phyloP scores from a whole-genome alignment of 1,140 invertebrate species.

The Anagrus nilaparvatae region DNA sequence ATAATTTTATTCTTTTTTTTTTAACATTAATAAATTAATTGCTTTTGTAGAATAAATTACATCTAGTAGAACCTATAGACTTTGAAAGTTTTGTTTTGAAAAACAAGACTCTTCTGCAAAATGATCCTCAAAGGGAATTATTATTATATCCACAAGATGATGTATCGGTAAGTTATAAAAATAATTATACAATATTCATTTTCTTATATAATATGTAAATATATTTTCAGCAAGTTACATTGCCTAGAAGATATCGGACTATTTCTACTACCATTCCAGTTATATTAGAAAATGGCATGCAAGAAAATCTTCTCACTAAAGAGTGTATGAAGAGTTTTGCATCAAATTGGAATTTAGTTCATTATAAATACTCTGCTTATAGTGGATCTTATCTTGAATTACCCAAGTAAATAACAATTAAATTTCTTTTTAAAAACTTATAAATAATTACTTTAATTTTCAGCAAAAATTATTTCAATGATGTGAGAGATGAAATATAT shows the following conservation, averaged over 20 bases:
- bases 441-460: slow-evolving; percentile 15
- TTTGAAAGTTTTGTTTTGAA: slow-evolving; percentile 83
- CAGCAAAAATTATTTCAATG: slow-evolving; percentile 51
- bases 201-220: slow-evolving; percentile 8
- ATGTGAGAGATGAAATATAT: slow-evolving; percentile 72
- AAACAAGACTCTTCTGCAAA: slow-evolving; percentile 83
- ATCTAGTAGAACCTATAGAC: slow-evolving; percentile 74
- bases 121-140: slow-evolving; percentile 85
- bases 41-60: slow-evolving; percentile 61
- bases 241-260: slow-evolving; percentile 69
- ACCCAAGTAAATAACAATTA: slow-evolving; percentile 54
- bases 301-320: slow-evolving; percentile 62
- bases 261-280: slow-evolving; percentile 57
- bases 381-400: slow-evolving; percentile 75
- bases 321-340: slow-evolving; percentile 82
- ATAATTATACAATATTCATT: background rate
- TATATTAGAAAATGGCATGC: slow-evolving; percentile 28
- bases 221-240: slow-evolving; percentile 57
- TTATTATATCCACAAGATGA: slow-evolving; percentile 84
- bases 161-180: slow-evolving; percentile 74
- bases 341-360: slow-evolving; percentile 75
- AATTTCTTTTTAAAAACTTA: background rate
- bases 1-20: slow-evolving; percentile 2
- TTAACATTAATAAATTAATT: background rate
- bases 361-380: slow-evolving; percentile 80